Base-by-base conservation (phyloP, 2,113 vertebrate genomes). In the Chionodraco myersi region DNA sequence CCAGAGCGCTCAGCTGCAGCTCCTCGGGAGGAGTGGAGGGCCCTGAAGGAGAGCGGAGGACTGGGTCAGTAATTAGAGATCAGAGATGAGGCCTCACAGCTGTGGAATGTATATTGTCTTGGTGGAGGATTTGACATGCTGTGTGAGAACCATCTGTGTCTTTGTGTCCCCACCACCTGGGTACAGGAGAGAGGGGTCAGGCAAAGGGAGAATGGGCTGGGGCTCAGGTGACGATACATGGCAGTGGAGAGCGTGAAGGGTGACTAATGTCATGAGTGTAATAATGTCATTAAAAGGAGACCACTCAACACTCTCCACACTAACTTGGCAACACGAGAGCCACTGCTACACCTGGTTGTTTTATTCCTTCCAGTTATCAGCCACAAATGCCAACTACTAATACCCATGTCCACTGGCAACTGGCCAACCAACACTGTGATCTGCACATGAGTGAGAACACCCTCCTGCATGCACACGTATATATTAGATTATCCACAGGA, bases 11-110 rank as follows among this genome's bases (percentile, higher is more conserved):
- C 90, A 99, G 93, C 82, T 96, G 94, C 82, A 99, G 92, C 85
- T 98, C 97, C 0, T 96, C 95, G 0, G 98, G 98, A 76, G 98
- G 96, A 0, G 97, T 96, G 0, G 96, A 97, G 11, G 98, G 98
- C 76, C 96, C 98, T 99, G 90, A 6, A 79, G 70, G 80, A 77
- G 62, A 84, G 68, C 69, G 13, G 54, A 75, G 60, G 79, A 60
- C 51, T 56, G 23, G 84, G 85, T 88, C 70, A 86, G 81, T 90
- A 86, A 92, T 93, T 91, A 88, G 48, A 89, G 53, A 57, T 64
- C 63, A 80, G 74, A 83, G 88, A 86, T 78, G 65, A 90, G 72
- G 70, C 76, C 36, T 71, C 77, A 26, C 87, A 92, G 89, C 88
- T 92, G 87, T 47, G 54, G 51, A 47, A 66, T 62, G 48, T 73